Percentiles rank a stretch among this genome's conserved stretches.
These are phyloP conservation scores for Spisula solida DNA, from an alignment of 2,888 invertebrate species.

Conservation along the genomic window DNA sequence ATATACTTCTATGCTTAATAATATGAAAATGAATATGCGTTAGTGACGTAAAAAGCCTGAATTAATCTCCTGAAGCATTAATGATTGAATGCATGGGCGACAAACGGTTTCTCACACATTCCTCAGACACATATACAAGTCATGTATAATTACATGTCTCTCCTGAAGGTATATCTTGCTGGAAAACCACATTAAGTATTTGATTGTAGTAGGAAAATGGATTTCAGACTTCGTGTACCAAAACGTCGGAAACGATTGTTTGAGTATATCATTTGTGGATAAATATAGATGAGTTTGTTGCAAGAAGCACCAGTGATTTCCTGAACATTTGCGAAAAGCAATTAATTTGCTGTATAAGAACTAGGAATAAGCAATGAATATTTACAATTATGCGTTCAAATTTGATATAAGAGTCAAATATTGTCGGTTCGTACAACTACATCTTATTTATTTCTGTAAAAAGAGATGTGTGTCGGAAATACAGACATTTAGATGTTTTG, in stretches of 20 bases:
- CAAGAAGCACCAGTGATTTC: not conserved
- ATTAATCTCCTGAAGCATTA: not conserved
- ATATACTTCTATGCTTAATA: too few relatives aligned
- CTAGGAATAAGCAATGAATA: too few relatives aligned
- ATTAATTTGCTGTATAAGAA: too few relatives aligned
- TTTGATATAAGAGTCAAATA: too few relatives aligned
- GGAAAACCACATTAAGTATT: constrained; percentile 11
- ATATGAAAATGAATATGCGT: not conserved
- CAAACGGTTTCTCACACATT: not conserved
- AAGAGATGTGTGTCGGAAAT: too few relatives aligned
- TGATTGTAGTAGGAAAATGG: not conserved
- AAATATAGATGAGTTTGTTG: not conserved
- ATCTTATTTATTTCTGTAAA: too few relatives aligned
- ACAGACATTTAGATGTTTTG: too few relatives aligned
- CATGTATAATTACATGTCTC: too few relatives aligned
- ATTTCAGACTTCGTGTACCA: not conserved
- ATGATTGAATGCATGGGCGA: not conserved
- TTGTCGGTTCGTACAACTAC: too few relatives aligned
- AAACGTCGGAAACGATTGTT: not conserved
- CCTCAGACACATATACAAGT: constrained; percentile 2
- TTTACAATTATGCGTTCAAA: too few relatives aligned
- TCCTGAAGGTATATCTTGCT: not conserved
- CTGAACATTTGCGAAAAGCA: too few relatives aligned
- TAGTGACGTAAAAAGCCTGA: not conserved
- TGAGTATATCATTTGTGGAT: not conserved